Base-by-base conservation (phyloP, 2,888 invertebrate genomes). In the Phaonia tiefii region DNA sequence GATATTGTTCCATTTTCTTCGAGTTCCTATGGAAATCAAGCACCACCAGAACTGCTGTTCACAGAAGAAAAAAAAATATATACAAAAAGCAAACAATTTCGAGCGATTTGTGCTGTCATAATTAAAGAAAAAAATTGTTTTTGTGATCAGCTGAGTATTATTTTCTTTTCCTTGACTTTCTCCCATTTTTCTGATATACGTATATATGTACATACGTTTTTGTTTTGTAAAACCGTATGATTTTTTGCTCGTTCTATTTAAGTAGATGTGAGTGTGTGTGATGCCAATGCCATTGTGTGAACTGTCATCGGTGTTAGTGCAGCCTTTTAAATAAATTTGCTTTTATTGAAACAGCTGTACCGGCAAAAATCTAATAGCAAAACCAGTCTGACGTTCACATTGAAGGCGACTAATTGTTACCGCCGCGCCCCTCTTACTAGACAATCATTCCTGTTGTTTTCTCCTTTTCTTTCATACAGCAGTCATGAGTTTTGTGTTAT, bases 331-430 rank as follows among this genome's bases (percentile, higher is more conserved):
- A 31, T 65, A 44, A 44, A 7, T 10, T 44, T 44, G 13, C 46
- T 31, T 42, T 10, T 67, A 67, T 77, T 71, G 76, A 71, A 81
- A 78, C 81, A 81, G 81, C 81, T 81, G 81, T 81, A 81, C 81
- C 81, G 81, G 81, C 78, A 69, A 78, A 78, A 58, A 58, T 70
- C 51, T 54, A 72, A 56, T 25, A 74, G 65, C 31, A 69, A 58
- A 76, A 70, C 49, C 20, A 72, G 71, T 75, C 67, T 13, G 66
- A 37, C 67, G 51, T 26, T 60, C 51, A 66, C 63, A 63, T 58
- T n/a, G 44, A 44, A 44, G 4, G 44, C 58, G 17, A n/a, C 2
- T 7, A n/a, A 25, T 11, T 56, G n/a, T 26, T 13, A 17, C 8
- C 11, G 15, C 13, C 58, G 26, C 25, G 58, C 37, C 58, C 26